Evolutionary conservation across 2,797 vertebrate species (phyloP).

Genomic region (Cryptoprocta ferox): DNA sequence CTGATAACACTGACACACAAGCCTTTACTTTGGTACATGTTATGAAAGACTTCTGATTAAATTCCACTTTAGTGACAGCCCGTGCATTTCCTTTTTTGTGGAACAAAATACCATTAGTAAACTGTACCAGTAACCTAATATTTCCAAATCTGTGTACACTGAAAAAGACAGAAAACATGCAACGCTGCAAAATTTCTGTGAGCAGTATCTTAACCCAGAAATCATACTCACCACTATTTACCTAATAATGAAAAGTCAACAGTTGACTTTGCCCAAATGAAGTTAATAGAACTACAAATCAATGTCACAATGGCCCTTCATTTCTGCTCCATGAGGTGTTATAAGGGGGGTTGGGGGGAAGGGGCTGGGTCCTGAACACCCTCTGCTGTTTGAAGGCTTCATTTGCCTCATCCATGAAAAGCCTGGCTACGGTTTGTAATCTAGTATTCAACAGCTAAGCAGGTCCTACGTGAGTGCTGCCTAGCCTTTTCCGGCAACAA

Average conservation of each 20-base stretch:
- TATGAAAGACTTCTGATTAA: not conserved
- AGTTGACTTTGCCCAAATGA: not conserved
- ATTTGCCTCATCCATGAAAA: not conserved
- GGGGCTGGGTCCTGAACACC: accelerated
- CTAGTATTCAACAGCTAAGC: not conserved
- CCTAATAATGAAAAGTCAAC: not conserved
- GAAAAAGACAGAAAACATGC: not conserved
- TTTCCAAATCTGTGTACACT: not conserved
- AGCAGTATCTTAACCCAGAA: not conserved
- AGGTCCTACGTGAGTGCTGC: not conserved
- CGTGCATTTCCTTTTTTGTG: not conserved
- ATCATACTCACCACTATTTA: not conserved
- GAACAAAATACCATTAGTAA: not conserved
- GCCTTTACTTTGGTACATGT: not conserved
- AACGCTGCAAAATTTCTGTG: not conserved
- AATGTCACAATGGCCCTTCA: not conserved
- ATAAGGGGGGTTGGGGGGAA: accelerated
- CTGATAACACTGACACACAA: not conserved
- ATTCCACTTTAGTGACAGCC: not conserved
- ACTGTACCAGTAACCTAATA: not conserved
- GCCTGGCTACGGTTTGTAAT: not conserved
- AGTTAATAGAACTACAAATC: not conserved
- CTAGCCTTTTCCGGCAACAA: not conserved
- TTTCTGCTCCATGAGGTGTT: not conserved
- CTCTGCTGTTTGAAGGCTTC: not conserved